Percentiles rank a stretch among this genome's conserved stretches.
Conservation (phyloP, 2,888 invertebrate species). For the Byasa hedistus region DNA sequence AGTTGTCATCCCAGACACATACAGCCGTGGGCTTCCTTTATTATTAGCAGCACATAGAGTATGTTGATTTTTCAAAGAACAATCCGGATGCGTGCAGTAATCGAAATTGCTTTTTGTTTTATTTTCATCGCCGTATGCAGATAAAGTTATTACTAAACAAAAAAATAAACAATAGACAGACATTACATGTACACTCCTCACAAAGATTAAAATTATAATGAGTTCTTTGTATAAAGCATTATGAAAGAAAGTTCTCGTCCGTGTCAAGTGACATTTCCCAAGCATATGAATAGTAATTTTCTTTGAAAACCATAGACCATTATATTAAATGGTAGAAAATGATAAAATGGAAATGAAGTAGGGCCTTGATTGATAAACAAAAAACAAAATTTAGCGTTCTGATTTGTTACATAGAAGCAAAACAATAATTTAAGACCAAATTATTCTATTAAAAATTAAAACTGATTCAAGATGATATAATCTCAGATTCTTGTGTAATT, state of each 20-base stretch:
- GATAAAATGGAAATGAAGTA: background rate
- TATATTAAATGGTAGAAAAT: background rate
- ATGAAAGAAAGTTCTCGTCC: conserved; percentile 9
- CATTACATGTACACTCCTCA: conserved; percentile 38
- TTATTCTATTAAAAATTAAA: no score
- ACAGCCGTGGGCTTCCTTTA: conserved; percentile 61
- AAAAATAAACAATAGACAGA: conserved; percentile 47
- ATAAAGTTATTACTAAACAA: conserved; percentile 42
- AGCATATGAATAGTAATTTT: background rate
- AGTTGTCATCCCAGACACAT: conserved; percentile 68
- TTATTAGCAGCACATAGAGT: conserved; percentile 62
- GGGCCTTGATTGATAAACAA: background rate
- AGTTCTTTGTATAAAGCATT: conserved; percentile 17
- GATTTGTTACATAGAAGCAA: no score
- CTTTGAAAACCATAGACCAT: background rate
- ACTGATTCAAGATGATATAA: no score
- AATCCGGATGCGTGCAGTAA: conserved; percentile 69
- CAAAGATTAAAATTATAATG: conserved; percentile 18
- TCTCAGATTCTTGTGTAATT: no score
- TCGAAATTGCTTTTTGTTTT: conserved; percentile 36
- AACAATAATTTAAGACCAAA: no score
- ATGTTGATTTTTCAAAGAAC: conserved; percentile 67
- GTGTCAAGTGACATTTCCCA: conserved; percentile 11
- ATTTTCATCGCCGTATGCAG: conserved; percentile 38
- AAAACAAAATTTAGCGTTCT: no score